Percentiles rank a stretch among this genome's conserved stretches.
Evolutionary conservation across 2,113 vertebrate genomes (phyloP).

Genomic region (Dicentrarchus labrax): DNA sequence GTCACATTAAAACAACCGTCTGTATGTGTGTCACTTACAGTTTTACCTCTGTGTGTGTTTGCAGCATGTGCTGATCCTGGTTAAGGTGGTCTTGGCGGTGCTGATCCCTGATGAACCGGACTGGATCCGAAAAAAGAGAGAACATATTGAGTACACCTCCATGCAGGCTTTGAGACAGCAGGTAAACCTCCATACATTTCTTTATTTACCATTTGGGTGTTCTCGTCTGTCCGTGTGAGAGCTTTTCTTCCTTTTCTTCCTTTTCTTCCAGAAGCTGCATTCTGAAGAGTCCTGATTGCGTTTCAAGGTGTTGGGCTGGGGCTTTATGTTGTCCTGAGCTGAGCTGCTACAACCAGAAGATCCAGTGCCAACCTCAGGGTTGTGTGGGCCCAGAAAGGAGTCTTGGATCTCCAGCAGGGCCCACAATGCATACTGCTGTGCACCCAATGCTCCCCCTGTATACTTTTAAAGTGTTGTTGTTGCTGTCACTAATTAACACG

Average conservation of each 20-base stretch:
- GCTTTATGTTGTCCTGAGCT: slow-evolving; percentile 16
- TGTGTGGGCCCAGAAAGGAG: slow-evolving; percentile 14
- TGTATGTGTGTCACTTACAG: background rate
- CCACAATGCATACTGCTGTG: background rate
- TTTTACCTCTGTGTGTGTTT: slow-evolving; percentile 16
- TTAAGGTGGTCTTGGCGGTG: slow-evolving; percentile 81
- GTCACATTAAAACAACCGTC: background rate
- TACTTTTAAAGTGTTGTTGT: slow-evolving; percentile 19
- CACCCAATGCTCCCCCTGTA: background rate
- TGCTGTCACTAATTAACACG: slow-evolving; percentile 6
- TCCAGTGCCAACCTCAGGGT: slow-evolving; percentile 5
- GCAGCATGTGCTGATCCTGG: slow-evolving; percentile 84
- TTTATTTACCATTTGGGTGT: background rate
- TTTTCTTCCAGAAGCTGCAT: slow-evolving; percentile 48
- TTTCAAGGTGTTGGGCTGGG: slow-evolving; percentile 9
- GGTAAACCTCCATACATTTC: slow-evolving; percentile 52
- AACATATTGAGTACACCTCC: slow-evolving; percentile 83
- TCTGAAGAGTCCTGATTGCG: slow-evolving; percentile 44
- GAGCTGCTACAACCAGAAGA: background rate
- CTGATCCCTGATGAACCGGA: slow-evolving; percentile 86
- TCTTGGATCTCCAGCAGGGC: background rate
- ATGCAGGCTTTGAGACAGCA: slow-evolving; percentile 83
- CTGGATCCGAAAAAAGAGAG: slow-evolving; percentile 83
- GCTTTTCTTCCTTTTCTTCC: background rate
- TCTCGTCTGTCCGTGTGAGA: background rate